Evolutionary conservation across 2,797 vertebrate species (phyloP), one percentile per base, ranked within the genome.

Genomic region (Labroides dimidiatus): DNA sequence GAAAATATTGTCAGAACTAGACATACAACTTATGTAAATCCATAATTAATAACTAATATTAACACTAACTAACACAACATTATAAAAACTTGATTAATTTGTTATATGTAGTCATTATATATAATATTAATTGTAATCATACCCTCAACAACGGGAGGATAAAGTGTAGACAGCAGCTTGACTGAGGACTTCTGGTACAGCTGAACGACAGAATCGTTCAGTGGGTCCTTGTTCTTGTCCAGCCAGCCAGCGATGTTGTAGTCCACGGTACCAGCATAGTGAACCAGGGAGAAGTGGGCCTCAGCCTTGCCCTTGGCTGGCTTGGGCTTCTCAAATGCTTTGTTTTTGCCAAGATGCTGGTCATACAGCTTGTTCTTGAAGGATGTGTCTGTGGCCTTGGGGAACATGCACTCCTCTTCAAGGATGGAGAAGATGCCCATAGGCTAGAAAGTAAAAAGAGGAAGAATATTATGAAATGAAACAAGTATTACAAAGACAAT

Each of bases 361-460:
- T 96, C 96, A 36, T 96, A 96, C 44, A 97, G 88, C 88, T 97
- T 96, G 88, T 95, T 95, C 91, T 95, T 96, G 87, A 96, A 96
- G 82, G 96, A 93, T 30, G 84, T 90, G 76, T 96, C 94, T 61
- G 93, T 82, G 8, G 95, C 93, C 89, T 95, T 95, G 76, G 94
- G 95, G 91, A 96, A 96, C 95, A 96, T 96, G 78, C 95, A 97
- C 91, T 96, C 96, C 91, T 97, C 96, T 90, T 97, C 95, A 87
- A 96, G 94, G 81, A 92, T 91, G 85, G 91, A 91, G 77, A 91
- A 89, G 82, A 90, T 91, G 39, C 87, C 90, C 89, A 91, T 88
- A 44, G 90, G 90, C 90, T 91, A 62, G 20, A 64, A 49, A 21
- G 78, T 8, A 3, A 10, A 1, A 13, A 16, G 21, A 30, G 67